A percentile compares a stretch with the other conserved stretches of the same genome.
These are phyloP conservation scores for Dastarcus helophoroides DNA, from an alignment of 2,888 invertebrate genomes.

Conservation along the genomic window DNA sequence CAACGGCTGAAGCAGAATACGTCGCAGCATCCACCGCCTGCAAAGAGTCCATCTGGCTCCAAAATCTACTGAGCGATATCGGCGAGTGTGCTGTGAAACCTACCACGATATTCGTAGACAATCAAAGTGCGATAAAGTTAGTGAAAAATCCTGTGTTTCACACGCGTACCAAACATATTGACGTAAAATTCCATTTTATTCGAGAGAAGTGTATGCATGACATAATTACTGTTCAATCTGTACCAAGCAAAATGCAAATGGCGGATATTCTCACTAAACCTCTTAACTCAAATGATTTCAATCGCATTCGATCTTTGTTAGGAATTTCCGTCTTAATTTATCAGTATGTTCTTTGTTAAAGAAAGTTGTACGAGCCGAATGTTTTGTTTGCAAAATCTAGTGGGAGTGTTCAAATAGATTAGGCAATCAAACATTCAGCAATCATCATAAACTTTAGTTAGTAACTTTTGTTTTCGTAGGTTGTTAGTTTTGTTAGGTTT, in stretches of 20 bases:
- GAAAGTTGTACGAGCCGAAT: no score
- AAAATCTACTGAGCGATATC: constrained; percentile 7
- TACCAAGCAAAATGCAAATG: constrained; percentile 3
- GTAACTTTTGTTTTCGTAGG: no score
- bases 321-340: no score
- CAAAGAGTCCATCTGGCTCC: constrained; percentile 19
- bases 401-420: no score
- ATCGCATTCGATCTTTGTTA: not conserved
- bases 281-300: not conserved
- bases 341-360: no score
- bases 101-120: constrained; percentile 5
- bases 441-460: no score
- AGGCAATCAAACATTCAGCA: no score
- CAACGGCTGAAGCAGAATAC: constrained; percentile 25
- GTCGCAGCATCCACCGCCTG: constrained; percentile 20
- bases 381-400: no score
- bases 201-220: constrained; percentile 5
- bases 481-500: no score
- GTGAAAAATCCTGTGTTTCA: constrained; percentile 7
- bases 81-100: not conserved
- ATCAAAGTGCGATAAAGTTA: constrained; percentile 6
- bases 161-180: constrained; percentile 9
- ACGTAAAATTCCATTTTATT: constrained; percentile 6
- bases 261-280: constrained; percentile 11
- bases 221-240: constrained; percentile 4